Evolutionary conservation across 2,888 invertebrate species (phyloP).

Genomic region (Apodemia duryi): DNA sequence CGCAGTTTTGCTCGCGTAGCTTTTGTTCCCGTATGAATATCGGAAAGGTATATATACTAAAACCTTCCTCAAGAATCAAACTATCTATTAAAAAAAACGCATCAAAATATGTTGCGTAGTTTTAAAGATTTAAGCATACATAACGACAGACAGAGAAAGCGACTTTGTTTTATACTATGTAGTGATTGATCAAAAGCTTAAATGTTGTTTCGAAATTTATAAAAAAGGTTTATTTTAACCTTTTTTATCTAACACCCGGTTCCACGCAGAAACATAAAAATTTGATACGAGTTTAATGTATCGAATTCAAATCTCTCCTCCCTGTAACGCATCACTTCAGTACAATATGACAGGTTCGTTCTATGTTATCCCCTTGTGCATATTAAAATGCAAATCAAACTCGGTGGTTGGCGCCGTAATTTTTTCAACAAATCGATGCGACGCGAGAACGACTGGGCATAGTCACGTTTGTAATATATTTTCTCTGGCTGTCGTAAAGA

Average conservation of each 20-base stretch:
- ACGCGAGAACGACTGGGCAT: constrained; percentile 49
- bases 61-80: too few relatives aligned
- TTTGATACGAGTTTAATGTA: constrained; percentile 7
- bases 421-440: constrained; percentile 53
- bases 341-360: constrained; percentile 62
- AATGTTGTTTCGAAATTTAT: too few relatives aligned
- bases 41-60: too few relatives aligned
- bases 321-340: constrained; percentile 35
- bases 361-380: constrained; percentile 56
- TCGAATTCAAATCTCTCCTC: constrained; percentile 16
- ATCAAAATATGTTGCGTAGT: too few relatives aligned
- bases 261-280: neutral
- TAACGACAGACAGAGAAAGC: too few relatives aligned
- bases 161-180: too few relatives aligned
- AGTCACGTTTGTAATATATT: constrained; percentile 67
- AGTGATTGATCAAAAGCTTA: too few relatives aligned
- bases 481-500: constrained; percentile 57
- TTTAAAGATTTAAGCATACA: too few relatives aligned
- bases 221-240: too few relatives aligned
- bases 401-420: constrained; percentile 37
- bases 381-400: constrained; percentile 76
- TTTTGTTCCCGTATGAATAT: too few relatives aligned
- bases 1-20: too few relatives aligned
- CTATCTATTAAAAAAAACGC: too few relatives aligned
- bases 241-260: neutral